Evolutionary conservation across 2,888 invertebrate species (phyloP).

Genomic region (Eudemis profundana): DNA sequence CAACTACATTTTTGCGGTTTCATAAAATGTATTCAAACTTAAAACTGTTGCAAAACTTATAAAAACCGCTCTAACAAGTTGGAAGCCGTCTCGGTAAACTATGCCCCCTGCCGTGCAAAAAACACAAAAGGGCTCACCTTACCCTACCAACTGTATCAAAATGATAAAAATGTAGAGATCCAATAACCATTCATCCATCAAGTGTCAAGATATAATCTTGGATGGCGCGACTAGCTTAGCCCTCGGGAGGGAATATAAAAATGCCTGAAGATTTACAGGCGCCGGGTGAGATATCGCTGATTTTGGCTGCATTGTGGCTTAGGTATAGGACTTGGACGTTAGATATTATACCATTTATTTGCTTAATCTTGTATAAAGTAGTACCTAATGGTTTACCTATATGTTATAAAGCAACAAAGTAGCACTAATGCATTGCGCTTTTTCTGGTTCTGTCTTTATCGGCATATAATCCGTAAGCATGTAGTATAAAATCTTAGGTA

Average conservation of each 20-base stretch:
- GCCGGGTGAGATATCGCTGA: slow-evolving; percentile 75
- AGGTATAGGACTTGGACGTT: slow-evolving; percentile 29
- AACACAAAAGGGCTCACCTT: slow-evolving; percentile 65
- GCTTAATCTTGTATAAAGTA: not conserved
- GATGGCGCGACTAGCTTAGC: slow-evolving; percentile 82
- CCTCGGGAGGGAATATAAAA: slow-evolving; percentile 81
- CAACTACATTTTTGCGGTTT: not conserved
- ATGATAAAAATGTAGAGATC: slow-evolving; percentile 88
- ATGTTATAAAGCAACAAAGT: slow-evolving; percentile 4
- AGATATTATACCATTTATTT: slow-evolving; percentile 15
- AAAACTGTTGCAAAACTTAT: slow-evolving; percentile 22
- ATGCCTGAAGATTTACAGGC: slow-evolving; percentile 84
- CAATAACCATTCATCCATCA: slow-evolving; percentile 93
- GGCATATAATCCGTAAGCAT: too few species aligned
- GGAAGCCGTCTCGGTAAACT: slow-evolving; percentile 53
- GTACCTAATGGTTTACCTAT: too few species aligned
- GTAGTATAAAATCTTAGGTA: too few species aligned
- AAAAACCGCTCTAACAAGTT: slow-evolving; percentile 25
- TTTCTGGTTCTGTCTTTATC: too few species aligned
- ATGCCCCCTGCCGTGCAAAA: slow-evolving; percentile 60
- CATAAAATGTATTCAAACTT: not conserved
- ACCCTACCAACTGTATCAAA: slow-evolving; percentile 81
- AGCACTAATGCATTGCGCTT: not conserved
- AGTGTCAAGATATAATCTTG: slow-evolving; percentile 89
- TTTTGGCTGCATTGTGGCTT: slow-evolving; percentile 73